Base-by-base conservation (phyloP, 2,888 invertebrate genomes). In the Gymnoscelis rufifasciata region DNA sequence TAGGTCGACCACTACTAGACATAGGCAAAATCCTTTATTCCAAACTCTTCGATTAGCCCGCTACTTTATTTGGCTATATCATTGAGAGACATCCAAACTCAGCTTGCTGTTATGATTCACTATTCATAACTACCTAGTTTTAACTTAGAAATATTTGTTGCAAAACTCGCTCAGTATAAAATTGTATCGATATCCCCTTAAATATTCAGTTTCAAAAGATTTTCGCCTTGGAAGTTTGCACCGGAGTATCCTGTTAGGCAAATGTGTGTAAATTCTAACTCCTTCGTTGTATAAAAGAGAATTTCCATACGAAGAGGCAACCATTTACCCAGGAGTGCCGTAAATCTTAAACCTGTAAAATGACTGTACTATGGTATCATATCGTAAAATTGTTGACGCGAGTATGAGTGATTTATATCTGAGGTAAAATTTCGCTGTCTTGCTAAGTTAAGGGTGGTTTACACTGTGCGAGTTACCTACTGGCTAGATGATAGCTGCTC, bases 221-320 rank as follows among this genome's bases (percentile, higher is more conserved):
- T 45, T 39, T 39, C 27, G 19, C 26, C 26, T 27, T 38, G 30
- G 23, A 45, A 43, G 37, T 45, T 51, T 51, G 41, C 39, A 43
- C 36, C 39, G 35, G 31, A 48, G 45, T 48, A 52, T 48, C 45
- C 45, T 45, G 48, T 52, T 45, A 52, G 45, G 48, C 37, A 52
- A 52, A 48, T 48, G 42, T 48, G 52, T 52, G 52, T 39, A 52
- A 48, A 52, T 48, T 39, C 47, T 28, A 48, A 38, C 38, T 52
- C 44, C 51, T 30, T 37, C 41, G 43, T 38, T 47, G 48, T 46
- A 43, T 44, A 52, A 45, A 44, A 43, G 23, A 26, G 31, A 43
- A 52, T 52, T 52, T 48, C 29, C 52, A 45, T 48, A 52, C 48
- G 47, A 45, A 48, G 47, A 52, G 40, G 48, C 45, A 43, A 52